Conservation (phyloP, 2,797 vertebrate genomes). For the Thamnophis elegans region DNA sequence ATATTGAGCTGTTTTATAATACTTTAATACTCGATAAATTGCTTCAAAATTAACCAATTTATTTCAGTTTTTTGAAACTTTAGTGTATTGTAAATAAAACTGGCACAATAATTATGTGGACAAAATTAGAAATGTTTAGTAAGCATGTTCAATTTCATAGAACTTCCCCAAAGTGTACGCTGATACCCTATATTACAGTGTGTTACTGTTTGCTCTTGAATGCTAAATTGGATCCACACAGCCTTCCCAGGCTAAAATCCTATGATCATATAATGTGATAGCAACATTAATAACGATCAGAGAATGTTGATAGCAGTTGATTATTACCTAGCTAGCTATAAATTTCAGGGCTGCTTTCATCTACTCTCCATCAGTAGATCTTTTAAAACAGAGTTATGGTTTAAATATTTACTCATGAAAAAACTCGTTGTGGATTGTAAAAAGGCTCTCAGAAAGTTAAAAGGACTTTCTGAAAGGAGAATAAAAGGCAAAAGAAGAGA, state of each 20-base stretch:
- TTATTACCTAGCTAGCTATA: slow-evolving; percentile 69
- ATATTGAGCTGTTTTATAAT: neutral
- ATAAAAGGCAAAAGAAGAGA: slow-evolving; percentile 41
- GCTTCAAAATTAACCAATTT: neutral
- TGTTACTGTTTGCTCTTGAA: slow-evolving; percentile 56
- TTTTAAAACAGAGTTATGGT: slow-evolving; percentile 66
- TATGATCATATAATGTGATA: slow-evolving; percentile 36
- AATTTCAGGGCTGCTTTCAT: slow-evolving; percentile 69
- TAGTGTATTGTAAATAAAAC: neutral
- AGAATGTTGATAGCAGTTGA: slow-evolving; percentile 61
- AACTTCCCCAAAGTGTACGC: slow-evolving; percentile 32
- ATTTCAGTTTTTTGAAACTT: neutral
- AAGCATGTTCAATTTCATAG: slow-evolving; percentile 35
- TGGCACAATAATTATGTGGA: neutral
- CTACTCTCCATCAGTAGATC: slow-evolving; percentile 60
- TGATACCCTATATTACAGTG: slow-evolving; percentile 47
- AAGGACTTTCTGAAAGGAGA: slow-evolving; percentile 63
- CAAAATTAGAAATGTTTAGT: slow-evolving; percentile 12
- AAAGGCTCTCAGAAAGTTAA: slow-evolving; percentile 63
- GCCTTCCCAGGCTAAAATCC: slow-evolving; percentile 45
- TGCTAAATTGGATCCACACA: slow-evolving; percentile 49
- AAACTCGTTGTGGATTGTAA: slow-evolving; percentile 64
- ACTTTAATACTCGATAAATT: slow-evolving; percentile 21
- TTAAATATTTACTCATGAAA: slow-evolving; percentile 76
- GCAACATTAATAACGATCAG: slow-evolving; percentile 53